Conservation (phyloP, 1,140 invertebrate genomes). For the Drosophila miranda region DNA sequence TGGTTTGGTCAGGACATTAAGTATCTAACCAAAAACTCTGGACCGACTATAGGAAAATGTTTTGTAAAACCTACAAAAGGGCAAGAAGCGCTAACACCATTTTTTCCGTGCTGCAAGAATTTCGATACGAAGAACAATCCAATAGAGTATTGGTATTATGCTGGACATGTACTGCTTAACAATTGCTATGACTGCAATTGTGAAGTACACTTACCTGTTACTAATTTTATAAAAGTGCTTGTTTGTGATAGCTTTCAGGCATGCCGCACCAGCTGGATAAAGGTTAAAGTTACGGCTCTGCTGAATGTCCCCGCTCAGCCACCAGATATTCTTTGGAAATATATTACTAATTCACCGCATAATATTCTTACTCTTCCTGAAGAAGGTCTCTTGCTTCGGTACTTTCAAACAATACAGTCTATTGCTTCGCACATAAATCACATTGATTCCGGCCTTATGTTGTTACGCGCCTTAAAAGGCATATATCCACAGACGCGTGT, state of each 20-base stretch:
- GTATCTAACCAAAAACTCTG: neutral
- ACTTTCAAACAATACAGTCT: constrained; percentile 18
- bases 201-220: constrained; percentile 9
- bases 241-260: constrained; percentile 26
- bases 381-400: neutral
- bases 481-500: neutral
- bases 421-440: constrained; percentile 1
- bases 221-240: constrained; percentile 21
- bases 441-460: neutral
- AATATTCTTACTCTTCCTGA: neutral
- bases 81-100: constrained; percentile 22
- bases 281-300: constrained; percentile 23
- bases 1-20: neutral
- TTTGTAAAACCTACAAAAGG: constrained; percentile 19
- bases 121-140: constrained; percentile 3
- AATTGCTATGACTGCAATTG: constrained; percentile 33
- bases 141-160: constrained; percentile 42
- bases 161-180: constrained; percentile 16
- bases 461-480: neutral
- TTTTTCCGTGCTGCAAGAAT: constrained; percentile 35
- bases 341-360: neutral
- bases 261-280: constrained; percentile 13
- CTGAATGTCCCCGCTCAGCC: neutral
- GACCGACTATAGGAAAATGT: constrained; percentile 14
- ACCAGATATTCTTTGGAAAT: neutral